Conservation (phyloP, 1,140 invertebrate genomes). For the Listronotus bonariensis region DNA sequence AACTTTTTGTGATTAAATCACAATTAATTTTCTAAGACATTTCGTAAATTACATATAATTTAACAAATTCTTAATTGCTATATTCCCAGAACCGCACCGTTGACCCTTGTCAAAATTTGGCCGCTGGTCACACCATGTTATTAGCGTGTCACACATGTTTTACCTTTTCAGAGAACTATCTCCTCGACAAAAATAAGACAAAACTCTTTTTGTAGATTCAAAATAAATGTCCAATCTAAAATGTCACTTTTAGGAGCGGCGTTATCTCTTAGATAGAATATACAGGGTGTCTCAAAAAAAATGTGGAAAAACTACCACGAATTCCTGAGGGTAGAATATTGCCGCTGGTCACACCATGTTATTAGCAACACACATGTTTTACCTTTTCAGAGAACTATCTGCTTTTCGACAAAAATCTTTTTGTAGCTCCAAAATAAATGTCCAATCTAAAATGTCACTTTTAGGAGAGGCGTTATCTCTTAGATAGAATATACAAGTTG, state of each 20-base stretch:
- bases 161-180: constrained; percentile 34
- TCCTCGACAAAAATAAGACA: constrained; percentile 19
- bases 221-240: constrained; percentile 15
- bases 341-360: constrained; percentile 44
- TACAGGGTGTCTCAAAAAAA: too few species aligned
- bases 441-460: constrained; percentile 10
- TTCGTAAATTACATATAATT: constrained; percentile 48
- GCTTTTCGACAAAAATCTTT: constrained; percentile 16
- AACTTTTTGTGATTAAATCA: constrained; percentile 43
- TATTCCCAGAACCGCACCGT: constrained; percentile 43
- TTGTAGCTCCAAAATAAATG: constrained; percentile 5
- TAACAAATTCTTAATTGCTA: constrained; percentile 49
- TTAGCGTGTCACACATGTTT: constrained; percentile 45
- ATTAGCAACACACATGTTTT: constrained; percentile 45
- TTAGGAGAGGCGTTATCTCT: background rate
- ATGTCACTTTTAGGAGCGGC: constrained; percentile 1
- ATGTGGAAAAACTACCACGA: too few species aligned
- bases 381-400: constrained; percentile 34
- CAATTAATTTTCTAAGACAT: constrained; percentile 43
- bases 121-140: constrained; percentile 45
- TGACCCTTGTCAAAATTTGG: constrained; percentile 47
- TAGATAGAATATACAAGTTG: too few species aligned
- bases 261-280: background rate
- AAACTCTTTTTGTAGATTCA: constrained; percentile 1
- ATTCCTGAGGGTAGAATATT: too few species aligned